Evolutionary conservation across 2,797 vertebrate genomes (phyloP).

Genomic region (Centropyge bicolor): DNA sequence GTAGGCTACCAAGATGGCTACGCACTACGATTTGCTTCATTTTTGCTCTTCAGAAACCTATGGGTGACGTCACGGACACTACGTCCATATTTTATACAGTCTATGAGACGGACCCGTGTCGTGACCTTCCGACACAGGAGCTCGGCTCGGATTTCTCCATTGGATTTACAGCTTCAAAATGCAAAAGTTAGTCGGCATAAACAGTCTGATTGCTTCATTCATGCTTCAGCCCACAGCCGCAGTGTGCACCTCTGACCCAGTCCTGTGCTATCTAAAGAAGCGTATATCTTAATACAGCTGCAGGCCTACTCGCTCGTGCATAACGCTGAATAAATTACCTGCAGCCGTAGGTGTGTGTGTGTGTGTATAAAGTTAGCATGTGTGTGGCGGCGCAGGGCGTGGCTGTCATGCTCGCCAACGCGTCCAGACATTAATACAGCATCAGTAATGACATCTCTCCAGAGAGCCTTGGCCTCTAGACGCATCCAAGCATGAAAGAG

Average conservation of each 20-base stretch:
- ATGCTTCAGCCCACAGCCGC: background rate
- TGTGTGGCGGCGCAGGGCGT: conserved; percentile 27
- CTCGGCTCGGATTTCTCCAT: conserved; percentile 17
- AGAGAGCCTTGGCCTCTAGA: conserved; percentile 57
- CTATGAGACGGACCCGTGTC: background rate
- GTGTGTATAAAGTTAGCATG: conserved; percentile 24
- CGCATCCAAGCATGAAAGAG: conserved; percentile 57
- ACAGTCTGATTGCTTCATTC: background rate
- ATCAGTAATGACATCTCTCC: conserved; percentile 64
- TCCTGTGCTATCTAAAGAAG: background rate
- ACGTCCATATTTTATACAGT: too few species aligned
- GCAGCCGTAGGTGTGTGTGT: conserved; percentile 23
- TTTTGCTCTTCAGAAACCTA: too few species aligned
- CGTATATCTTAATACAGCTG: conserved; percentile 16
- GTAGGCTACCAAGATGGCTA: too few species aligned
- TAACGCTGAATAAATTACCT: conserved; percentile 40
- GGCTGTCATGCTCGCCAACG: conserved; percentile 29
- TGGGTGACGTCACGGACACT: too few species aligned
- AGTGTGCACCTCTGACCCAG: background rate
- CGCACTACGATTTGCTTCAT: too few species aligned
- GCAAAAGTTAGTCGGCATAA: background rate
- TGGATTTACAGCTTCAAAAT: background rate
- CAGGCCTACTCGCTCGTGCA: conserved; percentile 21
- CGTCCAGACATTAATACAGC: conserved; percentile 59
- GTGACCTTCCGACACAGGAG: conserved; percentile 24